Conservation (phyloP, 2,113 vertebrate species). For the Amblyornis subalaris region DNA sequence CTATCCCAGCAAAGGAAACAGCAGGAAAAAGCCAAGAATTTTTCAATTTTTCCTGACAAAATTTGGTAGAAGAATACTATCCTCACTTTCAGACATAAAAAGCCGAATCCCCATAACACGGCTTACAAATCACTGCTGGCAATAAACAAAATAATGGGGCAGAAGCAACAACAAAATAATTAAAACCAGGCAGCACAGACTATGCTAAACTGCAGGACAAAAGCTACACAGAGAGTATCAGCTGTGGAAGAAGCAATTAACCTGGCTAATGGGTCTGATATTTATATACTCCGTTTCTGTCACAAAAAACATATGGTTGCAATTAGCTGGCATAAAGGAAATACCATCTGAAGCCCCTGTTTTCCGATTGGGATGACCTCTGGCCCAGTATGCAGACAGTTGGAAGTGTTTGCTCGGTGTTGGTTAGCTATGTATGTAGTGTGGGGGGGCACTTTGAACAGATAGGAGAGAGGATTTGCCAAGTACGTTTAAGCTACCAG, state of each 20-base stretch:
- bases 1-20: neutral
- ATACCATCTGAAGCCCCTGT: conserved; percentile 60
- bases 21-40: neutral
- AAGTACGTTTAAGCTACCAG: conserved; percentile 15
- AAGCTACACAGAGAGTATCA: neutral
- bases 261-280: conserved; percentile 14
- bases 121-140: neutral
- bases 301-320: conserved; percentile 55
- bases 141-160: neutral
- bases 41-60: neutral
- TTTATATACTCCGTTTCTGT: conserved; percentile 5
- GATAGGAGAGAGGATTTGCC: neutral
- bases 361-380: conserved; percentile 62
- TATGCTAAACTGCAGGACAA: neutral
- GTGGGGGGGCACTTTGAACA: neutral
- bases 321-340: conserved; percentile 63
- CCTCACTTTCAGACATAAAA: neutral
- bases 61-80: neutral
- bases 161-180: conserved; percentile 38
- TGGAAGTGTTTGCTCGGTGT: conserved; percentile 21
- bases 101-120: neutral
- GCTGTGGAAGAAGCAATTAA: conserved; percentile 30
- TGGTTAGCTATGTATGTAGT: neutral
- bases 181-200: neutral
- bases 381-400: conserved; percentile 42